Conservation (phyloP, 2,888 invertebrate genomes). For the Eustalomyia histrio region DNA sequence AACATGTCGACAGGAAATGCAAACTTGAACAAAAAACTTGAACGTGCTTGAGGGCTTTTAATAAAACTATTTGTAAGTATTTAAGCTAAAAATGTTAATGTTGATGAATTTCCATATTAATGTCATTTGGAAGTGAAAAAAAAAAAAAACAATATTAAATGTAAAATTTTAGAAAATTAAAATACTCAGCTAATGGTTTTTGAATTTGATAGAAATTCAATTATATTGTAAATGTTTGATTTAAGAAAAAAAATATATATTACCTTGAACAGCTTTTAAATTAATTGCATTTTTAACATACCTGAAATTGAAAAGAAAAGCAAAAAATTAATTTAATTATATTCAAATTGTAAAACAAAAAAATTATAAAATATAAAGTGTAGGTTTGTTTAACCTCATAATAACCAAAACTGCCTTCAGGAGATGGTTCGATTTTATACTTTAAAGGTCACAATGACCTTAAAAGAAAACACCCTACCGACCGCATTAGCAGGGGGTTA, state of each 20-base stretch:
- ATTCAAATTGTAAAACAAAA: too few species aligned
- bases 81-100: neutral
- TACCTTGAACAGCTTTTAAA: neutral
- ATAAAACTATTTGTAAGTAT: neutral
- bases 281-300: neutral
- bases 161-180: neutral
- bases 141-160: conserved; percentile 43
- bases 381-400: too few species aligned
- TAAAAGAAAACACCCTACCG: too few species aligned
- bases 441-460: too few species aligned
- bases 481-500: too few species aligned
- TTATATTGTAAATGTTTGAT: neutral
- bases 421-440: too few species aligned
- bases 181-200: too few species aligned
- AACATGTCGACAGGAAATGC: conserved; percentile 20
- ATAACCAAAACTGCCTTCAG: too few species aligned
- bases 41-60: conserved; percentile 23
- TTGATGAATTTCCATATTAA: conserved; percentile 46
- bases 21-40: neutral
- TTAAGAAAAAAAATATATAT: neutral
- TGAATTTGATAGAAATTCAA: neutral
- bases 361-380: too few species aligned
- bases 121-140: conserved; percentile 46
- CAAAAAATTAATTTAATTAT: too few species aligned
- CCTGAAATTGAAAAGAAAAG: neutral